A percentile compares a stretch with the other conserved stretches of the same genome.
Conservation (phyloP, 2,113 vertebrate genomes). For the Hippocampus comes region DNA sequence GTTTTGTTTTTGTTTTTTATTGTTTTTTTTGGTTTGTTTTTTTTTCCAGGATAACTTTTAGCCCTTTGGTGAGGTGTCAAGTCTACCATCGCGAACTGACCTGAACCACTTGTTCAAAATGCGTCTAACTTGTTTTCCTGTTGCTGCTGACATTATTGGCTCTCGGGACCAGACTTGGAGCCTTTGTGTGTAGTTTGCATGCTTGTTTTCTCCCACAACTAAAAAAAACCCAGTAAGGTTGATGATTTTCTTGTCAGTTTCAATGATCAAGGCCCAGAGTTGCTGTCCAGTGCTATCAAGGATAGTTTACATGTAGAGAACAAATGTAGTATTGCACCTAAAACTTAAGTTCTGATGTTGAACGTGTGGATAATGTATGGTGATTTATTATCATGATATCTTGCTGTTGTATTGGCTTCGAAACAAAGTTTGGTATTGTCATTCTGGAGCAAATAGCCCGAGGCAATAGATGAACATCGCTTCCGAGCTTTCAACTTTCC, state of each 20-base stretch:
- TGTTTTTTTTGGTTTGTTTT: no score
- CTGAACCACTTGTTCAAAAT: conserved; percentile 17
- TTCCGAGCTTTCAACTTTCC: not conserved
- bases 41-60: conserved; percentile 33
- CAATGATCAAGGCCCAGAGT: not conserved
- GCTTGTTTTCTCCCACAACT: not conserved
- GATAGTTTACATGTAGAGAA: not conserved
- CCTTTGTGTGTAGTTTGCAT: not conserved
- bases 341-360: not conserved
- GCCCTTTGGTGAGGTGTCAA: conserved; percentile 43
- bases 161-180: not conserved
- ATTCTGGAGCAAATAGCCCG: not conserved
- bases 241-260: not conserved
- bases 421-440: not conserved
- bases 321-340: not conserved
- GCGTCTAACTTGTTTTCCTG: not conserved
- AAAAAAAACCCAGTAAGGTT: not conserved
- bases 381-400: not conserved
- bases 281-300: not conserved
- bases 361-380: not conserved
- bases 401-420: not conserved
- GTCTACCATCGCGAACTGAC: conserved; percentile 26
- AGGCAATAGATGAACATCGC: not conserved
- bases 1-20: not conserved
- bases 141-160: not conserved